A percentile compares a stretch with the other conserved stretches of the same genome.
Conservation (phyloP, 2,797 vertebrate species). For the Macrochelys suwanniensis region DNA sequence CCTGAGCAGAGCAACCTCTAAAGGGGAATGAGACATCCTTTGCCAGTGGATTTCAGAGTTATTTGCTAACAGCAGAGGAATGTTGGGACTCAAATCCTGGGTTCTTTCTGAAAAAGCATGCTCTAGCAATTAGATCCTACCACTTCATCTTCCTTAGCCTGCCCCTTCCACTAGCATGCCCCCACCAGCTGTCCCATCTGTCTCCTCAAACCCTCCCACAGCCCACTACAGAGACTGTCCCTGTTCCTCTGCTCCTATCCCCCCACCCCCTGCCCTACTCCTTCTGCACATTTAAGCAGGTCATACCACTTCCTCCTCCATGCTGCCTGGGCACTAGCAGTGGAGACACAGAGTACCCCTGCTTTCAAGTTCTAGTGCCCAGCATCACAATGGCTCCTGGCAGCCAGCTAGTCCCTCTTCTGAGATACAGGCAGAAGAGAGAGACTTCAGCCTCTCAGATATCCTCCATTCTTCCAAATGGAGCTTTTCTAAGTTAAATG, state of each 20-base stretch:
- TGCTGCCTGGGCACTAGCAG: not conserved
- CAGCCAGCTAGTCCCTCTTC: not conserved
- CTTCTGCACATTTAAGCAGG: not conserved
- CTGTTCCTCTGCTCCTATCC: no score
- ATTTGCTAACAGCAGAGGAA: no score
- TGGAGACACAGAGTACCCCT: not conserved
- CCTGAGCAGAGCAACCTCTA: not conserved
- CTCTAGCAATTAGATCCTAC: not conserved
- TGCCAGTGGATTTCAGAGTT: not conserved
- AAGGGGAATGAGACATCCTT: not conserved
- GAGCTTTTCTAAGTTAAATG: no score
- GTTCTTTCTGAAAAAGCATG: no score
- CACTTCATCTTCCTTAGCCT: not conserved
- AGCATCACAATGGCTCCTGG: not conserved
- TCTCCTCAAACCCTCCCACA: not conserved
- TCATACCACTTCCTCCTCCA: not conserved
- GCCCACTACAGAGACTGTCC: no score
- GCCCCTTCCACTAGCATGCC: no score
- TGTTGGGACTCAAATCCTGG: no score
- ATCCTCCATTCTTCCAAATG: no score
- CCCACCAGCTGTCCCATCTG: not conserved
- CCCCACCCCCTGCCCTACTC: no score
- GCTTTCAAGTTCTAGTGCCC: not conserved
- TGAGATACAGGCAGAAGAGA: no score
- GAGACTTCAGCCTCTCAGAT: no score